phyloP scores from a whole-genome alignment of 2,888 invertebrate genomes.

The Xylota sylvarum region DNA sequence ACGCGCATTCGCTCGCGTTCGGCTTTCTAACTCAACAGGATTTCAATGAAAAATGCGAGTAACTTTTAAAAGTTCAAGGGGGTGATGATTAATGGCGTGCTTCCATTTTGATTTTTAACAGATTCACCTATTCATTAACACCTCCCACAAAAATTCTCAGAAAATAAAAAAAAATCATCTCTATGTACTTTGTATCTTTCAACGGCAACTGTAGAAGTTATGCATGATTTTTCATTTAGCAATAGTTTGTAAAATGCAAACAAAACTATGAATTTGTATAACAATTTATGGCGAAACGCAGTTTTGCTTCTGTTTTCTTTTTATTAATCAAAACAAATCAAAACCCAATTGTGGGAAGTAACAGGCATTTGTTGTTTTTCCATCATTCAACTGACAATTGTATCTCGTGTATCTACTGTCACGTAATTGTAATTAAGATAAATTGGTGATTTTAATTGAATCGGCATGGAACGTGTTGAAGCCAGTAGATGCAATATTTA shows the following conservation, averaged over 20 bases:
- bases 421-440: constrained; percentile 37
- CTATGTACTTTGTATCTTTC: neutral
- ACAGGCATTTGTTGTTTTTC: neutral
- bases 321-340: constrained; percentile 11
- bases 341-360: constrained; percentile 20
- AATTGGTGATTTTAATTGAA: constrained; percentile 43
- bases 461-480: constrained; percentile 30
- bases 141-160: neutral
- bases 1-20: neutral
- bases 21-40: neutral
- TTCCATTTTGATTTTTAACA: neutral
- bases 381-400: neutral
- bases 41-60: neutral
- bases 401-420: neutral
- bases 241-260: constrained; percentile 1
- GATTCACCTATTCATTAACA: constrained; percentile 21
- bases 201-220: no score
- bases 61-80: neutral
- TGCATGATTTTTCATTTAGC: constrained; percentile 11
- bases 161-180: constrained; percentile 8
- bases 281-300: neutral
- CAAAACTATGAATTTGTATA: neutral
- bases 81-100: constrained; percentile 20
- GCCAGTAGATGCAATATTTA: neutral
- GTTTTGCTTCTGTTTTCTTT: neutral